A percentile compares a stretch with the other conserved stretches of the same genome.
Evolutionary conservation across 2,113 vertebrate species (phyloP).

Genomic region (Ceyx melanurus): DNA sequence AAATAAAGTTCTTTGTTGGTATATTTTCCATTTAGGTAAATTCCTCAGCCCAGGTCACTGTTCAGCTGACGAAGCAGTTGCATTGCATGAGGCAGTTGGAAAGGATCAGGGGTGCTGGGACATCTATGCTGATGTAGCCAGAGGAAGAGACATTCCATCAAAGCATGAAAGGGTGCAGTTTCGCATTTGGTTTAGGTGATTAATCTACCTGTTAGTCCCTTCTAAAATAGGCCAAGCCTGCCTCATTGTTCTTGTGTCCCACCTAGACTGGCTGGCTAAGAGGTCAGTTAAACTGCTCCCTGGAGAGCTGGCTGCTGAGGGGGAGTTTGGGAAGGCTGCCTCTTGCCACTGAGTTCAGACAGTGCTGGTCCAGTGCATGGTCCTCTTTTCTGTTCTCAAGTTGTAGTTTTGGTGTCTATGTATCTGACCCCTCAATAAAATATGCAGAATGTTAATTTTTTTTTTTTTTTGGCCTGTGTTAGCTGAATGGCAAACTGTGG

Average conservation of each 20-base stretch:
- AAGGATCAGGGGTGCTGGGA: neutral
- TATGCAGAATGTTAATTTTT: neutral
- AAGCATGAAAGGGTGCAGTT: neutral
- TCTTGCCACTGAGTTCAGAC: neutral
- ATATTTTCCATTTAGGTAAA: neutral
- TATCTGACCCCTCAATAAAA: neutral
- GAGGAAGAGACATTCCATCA: neutral
- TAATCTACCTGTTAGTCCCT: neutral
- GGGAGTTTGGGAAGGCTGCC: neutral
- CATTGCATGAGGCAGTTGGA: neutral
- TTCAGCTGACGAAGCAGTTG: neutral
- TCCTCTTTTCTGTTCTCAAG: neutral
- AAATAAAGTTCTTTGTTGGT: neutral
- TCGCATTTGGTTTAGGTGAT: neutral
- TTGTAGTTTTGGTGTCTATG: neutral
- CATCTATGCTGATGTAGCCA: accelerated
- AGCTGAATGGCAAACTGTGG: neutral
- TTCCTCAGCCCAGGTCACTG: neutral
- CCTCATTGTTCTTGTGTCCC: neutral
- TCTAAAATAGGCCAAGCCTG: neutral
- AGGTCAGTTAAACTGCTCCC: neutral
- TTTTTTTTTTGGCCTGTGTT: neutral
- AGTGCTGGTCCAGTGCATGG: neutral
- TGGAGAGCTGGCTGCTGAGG: neutral
- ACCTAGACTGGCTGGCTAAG: neutral